These are phyloP conservation scores for Rhagoletis pomonella DNA, from an alignment of 1,140 invertebrate species.

Conservation along the genomic window DNA sequence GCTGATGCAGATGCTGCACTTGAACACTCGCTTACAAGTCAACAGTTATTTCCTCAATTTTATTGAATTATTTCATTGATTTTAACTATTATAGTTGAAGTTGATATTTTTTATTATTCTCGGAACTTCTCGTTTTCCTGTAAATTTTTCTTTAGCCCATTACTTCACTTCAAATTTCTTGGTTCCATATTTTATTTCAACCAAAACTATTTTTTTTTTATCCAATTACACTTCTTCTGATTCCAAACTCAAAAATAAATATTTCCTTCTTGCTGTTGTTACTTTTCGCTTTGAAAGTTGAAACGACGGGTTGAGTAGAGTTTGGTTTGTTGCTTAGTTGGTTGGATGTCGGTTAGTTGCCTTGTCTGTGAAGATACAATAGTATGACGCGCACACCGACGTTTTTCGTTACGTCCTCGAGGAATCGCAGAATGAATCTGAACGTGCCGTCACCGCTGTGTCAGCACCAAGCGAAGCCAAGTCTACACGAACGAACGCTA, in stretches of 20 bases:
- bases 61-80: neutral
- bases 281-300: constrained; percentile 54
- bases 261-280: constrained; percentile 58
- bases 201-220: constrained; percentile 20
- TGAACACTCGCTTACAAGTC: neutral
- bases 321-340: constrained; percentile 57
- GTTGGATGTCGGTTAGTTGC: too few species aligned
- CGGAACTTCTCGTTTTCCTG: neutral
- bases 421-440: constrained; percentile 74
- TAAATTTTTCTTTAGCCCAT: neutral
- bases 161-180: too few species aligned
- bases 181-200: neutral
- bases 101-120: neutral
- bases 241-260: neutral
- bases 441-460: constrained; percentile 68
- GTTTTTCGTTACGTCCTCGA: constrained; percentile 74
- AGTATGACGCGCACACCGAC: constrained; percentile 59
- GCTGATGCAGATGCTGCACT: neutral
- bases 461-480: constrained; percentile 70
- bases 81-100: neutral
- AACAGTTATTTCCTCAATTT: neutral
- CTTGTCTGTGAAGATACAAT: constrained; percentile 40
- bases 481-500: constrained; percentile 57
- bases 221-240: constrained; percentile 9
- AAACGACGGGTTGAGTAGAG: constrained; percentile 1